Evolutionary conservation across 2,888 invertebrate genomes (phyloP).

Genomic region (Callyntrura sp.): DNA sequence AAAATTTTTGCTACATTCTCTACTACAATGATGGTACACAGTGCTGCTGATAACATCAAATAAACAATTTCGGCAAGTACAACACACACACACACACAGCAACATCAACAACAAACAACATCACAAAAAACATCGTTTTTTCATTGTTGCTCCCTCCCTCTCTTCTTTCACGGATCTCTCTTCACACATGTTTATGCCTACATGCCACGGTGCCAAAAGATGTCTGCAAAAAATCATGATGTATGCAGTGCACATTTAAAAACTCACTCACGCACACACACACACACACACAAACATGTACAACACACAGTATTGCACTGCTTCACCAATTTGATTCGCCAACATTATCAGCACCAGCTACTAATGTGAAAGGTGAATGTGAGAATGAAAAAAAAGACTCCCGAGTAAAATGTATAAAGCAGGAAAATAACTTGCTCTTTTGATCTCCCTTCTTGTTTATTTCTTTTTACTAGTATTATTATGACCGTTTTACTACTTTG

Average conservation of each 20-base stretch:
- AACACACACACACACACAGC: neutral
- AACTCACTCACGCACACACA: neutral
- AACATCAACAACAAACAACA: conserved; percentile 15
- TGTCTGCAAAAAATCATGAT: neutral
- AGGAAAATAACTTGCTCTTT: conserved; percentile 21
- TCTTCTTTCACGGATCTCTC: neutral
- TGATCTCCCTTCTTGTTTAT: conserved; percentile 9
- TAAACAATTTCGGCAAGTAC: too few relatives aligned
- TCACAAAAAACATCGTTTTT: neutral
- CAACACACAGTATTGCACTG: neutral
- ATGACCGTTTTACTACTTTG: neutral
- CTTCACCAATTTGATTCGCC: neutral
- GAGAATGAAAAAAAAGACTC: neutral
- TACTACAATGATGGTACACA: too few relatives aligned
- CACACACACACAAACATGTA: neutral
- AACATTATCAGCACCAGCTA: too few relatives aligned
- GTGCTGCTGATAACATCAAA: too few relatives aligned
- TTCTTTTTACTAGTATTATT: neutral
- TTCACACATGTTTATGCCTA: neutral
- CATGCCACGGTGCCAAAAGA: neutral
- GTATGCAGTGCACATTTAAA: neutral
- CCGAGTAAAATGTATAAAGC: neutral
- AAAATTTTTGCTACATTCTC: too few relatives aligned
- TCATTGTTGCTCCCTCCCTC: too few relatives aligned
- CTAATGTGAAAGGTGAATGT: neutral